A percentile compares a stretch with the other conserved stretches of the same genome.
These are phyloP conservation scores for Ganaspis sp. DNA, from an alignment of 1,140 invertebrate genomes.

Conservation along the genomic window DNA sequence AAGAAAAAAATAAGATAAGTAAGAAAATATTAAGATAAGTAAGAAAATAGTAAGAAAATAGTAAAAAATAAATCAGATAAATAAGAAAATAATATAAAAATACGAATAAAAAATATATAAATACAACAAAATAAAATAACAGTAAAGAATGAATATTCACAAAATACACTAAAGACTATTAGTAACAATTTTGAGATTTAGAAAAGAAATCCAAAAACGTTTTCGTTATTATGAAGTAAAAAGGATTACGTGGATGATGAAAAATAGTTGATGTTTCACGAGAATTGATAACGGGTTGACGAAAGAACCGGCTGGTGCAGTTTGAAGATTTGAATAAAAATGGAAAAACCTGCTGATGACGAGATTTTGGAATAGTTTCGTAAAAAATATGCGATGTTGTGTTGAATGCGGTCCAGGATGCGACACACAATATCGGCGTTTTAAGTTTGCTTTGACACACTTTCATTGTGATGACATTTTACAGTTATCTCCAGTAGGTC, in stretches of 20 bases:
- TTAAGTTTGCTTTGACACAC: constrained; percentile 63
- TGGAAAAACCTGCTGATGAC: not conserved
- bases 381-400: not conserved
- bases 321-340: not conserved
- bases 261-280: not conserved
- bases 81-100: too few species aligned
- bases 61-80: too few species aligned
- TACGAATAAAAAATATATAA: too few species aligned
- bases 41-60: too few species aligned
- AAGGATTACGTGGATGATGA: constrained; percentile 18
- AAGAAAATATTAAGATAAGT: too few species aligned
- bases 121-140: too few species aligned
- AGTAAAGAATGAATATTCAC: too few species aligned
- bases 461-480: constrained; percentile 70
- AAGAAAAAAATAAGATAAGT: too few species aligned
- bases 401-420: not conserved
- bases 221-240: too few species aligned
- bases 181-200: too few species aligned
- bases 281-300: not conserved
- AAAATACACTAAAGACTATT: too few species aligned
- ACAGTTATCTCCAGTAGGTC: constrained; percentile 70
- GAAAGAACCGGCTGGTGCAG: constrained; percentile 14
- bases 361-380: not conserved
- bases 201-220: too few species aligned
- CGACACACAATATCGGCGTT: constrained; percentile 41